These are phyloP conservation scores for Girardinus metallicus DNA, from an alignment of 2,797 vertebrate genomes.

Conservation along the genomic window DNA sequence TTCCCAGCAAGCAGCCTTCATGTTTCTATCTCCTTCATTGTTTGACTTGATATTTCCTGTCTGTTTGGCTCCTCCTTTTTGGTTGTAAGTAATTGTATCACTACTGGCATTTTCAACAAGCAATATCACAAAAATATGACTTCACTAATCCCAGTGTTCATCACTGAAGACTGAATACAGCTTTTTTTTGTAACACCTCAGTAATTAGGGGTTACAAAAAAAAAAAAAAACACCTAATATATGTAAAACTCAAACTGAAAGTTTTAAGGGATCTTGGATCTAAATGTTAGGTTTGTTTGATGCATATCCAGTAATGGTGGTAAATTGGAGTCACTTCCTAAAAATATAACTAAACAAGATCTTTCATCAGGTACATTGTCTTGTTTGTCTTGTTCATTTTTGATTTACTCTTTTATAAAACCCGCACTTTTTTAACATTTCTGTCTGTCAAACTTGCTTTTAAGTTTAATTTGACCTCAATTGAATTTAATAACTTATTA, in stretches of 20 bases:
- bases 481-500: not conserved
- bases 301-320: not conserved
- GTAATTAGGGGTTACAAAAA: too few species aligned
- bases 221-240: not conserved
- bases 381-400: not conserved
- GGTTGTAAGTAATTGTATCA: not conserved
- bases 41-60: conserved; percentile 1
- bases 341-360: not conserved
- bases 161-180: not conserved
- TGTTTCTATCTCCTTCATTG: not conserved
- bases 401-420: not conserved
- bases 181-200: too few species aligned
- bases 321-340: not conserved
- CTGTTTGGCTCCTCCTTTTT: not conserved
- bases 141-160: not conserved
- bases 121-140: not conserved
- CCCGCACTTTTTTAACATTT: not conserved
- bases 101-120: not conserved
- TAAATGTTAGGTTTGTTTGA: not conserved
- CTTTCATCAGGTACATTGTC: not conserved
- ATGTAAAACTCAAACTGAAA: not conserved
- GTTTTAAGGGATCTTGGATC: not conserved
- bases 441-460: not conserved
- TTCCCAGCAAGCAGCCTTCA: not conserved
- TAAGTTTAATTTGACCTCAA: not conserved